These are phyloP conservation scores for Plotosus lineatus DNA, from an alignment of 2,113 vertebrate species.

Conservation along the genomic window DNA sequence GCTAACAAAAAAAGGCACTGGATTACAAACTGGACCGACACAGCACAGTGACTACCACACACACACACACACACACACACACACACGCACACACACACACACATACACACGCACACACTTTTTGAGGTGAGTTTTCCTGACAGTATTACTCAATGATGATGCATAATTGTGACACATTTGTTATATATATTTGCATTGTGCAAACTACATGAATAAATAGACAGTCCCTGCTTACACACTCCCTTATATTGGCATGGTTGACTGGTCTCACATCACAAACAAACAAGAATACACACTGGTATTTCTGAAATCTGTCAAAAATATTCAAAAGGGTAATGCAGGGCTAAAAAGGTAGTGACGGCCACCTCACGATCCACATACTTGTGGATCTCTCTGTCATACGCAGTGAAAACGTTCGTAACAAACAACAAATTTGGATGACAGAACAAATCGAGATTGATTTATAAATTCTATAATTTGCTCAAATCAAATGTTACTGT, in stretches of 20 bases:
- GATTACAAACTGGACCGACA: constrained; percentile 92
- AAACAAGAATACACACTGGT: neutral
- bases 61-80: constrained; percentile 24
- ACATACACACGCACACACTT: neutral
- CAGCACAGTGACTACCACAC: constrained; percentile 65
- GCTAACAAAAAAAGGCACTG: constrained; percentile 81
- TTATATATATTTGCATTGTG: neutral
- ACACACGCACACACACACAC: neutral
- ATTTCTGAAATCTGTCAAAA: neutral
- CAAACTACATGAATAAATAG: neutral
- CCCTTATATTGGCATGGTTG: neutral
- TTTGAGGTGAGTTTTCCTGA: neutral
- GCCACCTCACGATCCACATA: neutral
- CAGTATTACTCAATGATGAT: neutral
- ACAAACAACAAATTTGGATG: neutral
- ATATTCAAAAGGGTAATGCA: neutral
- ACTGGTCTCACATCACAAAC: neutral
- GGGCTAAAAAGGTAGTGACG: neutral
- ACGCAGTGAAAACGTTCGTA: no score
- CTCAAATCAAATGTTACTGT: neutral
- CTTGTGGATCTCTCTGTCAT: neutral
- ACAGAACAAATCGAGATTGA: neutral
- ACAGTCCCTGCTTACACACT: neutral
- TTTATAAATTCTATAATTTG: neutral
- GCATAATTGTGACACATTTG: neutral